Percentiles rank a stretch among this genome's conserved stretches.
These are phyloP conservation scores for Lordiphosa clarofinis DNA, from an alignment of 1,140 invertebrate genomes.

Conservation along the genomic window DNA sequence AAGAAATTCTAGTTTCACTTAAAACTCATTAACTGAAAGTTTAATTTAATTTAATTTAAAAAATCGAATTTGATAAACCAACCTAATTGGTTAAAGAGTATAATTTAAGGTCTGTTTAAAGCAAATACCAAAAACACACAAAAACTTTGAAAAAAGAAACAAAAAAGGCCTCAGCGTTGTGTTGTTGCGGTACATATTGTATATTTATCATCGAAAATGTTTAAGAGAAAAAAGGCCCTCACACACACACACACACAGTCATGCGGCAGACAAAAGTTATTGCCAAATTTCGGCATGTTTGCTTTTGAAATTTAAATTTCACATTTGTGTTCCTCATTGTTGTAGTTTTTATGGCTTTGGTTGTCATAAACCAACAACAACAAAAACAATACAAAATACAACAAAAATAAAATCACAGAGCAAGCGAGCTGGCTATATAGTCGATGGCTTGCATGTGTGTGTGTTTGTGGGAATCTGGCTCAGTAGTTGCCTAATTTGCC, in stretches of 20 bases:
- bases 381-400: too few relatives aligned
- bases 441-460: slow-evolving; percentile 1
- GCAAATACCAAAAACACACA: slow-evolving; percentile 25
- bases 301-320: slow-evolving; percentile 78
- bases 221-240: slow-evolving; percentile 39
- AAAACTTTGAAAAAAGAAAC: slow-evolving; percentile 5
- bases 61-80: not conserved
- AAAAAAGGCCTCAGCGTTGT: slow-evolving; percentile 16
- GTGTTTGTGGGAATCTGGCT: slow-evolving; percentile 6
- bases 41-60: too few relatives aligned
- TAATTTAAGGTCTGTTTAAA: slow-evolving; percentile 11
- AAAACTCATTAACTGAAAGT: too few relatives aligned
- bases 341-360: slow-evolving; percentile 57
- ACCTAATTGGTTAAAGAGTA: not conserved
- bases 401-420: slow-evolving; percentile 6
- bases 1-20: too few relatives aligned
- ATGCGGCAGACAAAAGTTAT: slow-evolving; percentile 59
- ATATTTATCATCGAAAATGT: slow-evolving; percentile 50
- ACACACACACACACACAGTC: slow-evolving; percentile 23
- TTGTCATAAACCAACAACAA: slow-evolving; percentile 50
- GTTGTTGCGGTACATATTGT: slow-evolving; percentile 15
- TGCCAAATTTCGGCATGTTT: slow-evolving; percentile 77
- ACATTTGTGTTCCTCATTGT: slow-evolving; percentile 49
- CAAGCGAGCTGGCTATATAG: slow-evolving; percentile 7
- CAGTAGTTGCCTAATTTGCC: slow-evolving; percentile 46